Conservation (phyloP, 2,113 vertebrate species). For the Aix galericulata region DNA sequence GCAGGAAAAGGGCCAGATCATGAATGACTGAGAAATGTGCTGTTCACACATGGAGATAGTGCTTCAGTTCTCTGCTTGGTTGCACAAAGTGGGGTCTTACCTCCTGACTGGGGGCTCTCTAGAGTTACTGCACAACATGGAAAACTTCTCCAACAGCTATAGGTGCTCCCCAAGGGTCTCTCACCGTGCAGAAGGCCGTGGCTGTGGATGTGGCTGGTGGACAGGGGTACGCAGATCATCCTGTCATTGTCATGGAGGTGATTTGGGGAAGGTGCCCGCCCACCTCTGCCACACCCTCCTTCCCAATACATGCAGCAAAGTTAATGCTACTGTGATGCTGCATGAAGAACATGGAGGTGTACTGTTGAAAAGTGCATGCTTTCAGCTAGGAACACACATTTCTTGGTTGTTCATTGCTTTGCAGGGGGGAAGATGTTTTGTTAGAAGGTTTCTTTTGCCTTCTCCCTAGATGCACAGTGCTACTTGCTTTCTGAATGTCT, state of each 20-base stretch:
- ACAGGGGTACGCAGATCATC: not conserved
- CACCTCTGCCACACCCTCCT: not conserved
- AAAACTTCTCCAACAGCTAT: not conserved
- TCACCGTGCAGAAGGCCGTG: not conserved
- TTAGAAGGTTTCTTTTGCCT: not conserved
- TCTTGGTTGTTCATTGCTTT: not conserved
- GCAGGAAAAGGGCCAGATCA: not conserved
- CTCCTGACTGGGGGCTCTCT: not conserved
- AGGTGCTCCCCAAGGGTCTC: not conserved
- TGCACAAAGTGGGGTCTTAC: not conserved
- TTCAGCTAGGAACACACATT: not conserved
- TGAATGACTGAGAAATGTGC: not conserved
- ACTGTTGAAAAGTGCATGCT: not conserved
- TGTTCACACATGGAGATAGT: not conserved
- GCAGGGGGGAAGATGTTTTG: not conserved
- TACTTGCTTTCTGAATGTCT: not conserved
- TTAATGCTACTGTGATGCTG: rapidly evolving
- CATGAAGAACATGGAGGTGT: not conserved
- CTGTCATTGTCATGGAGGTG: not conserved
- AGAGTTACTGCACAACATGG: not conserved
- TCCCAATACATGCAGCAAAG: rapidly evolving
- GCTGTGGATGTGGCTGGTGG: not conserved
- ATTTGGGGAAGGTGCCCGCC: not conserved
- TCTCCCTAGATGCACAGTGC: not conserved
- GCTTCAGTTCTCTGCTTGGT: not conserved